A percentile compares a stretch with the other conserved stretches of the same genome.
phyloP scores from a whole-genome alignment of 2,113 vertebrate species.

The Egretta garzetta region DNA sequence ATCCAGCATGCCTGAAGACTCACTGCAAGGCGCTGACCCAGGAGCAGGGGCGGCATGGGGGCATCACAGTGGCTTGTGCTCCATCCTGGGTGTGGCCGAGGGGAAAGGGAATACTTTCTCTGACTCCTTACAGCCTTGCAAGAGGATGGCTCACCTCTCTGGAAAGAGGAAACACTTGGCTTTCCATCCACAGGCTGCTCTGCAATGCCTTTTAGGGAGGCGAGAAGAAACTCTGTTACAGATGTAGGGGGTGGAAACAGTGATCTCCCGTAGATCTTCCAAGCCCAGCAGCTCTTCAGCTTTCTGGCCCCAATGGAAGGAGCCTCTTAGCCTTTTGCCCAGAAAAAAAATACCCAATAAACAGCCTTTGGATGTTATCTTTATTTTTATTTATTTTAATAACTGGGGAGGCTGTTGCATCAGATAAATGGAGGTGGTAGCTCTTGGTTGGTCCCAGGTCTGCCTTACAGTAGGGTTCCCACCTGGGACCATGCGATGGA shows the following conservation, averaged over 20 bases:
- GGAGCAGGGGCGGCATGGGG: background rate
- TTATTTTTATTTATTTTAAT: background rate
- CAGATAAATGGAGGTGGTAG: background rate
- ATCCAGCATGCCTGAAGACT: background rate
- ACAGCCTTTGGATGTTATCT: background rate
- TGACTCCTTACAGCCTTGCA: background rate
- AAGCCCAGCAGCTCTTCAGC: constrained; percentile 19
- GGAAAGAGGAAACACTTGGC: background rate
- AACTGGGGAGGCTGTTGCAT: background rate
- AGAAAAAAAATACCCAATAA: constrained; percentile 47
- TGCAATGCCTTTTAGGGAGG: background rate
- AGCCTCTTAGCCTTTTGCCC: background rate
- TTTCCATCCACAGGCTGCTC: background rate
- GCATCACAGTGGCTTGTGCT: background rate
- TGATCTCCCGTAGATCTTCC: background rate
- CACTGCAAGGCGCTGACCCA: accelerated
- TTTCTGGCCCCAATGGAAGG: background rate
- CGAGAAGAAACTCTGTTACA: background rate
- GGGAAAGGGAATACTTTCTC: background rate
- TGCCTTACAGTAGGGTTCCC: background rate
- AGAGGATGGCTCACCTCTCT: background rate
- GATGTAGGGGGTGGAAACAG: background rate
- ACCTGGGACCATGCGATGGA: background rate
- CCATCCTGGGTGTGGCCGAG: background rate
- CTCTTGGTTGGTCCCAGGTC: background rate